Conservation (phyloP, 2,797 vertebrate species). For the Molossus molossus region DNA sequence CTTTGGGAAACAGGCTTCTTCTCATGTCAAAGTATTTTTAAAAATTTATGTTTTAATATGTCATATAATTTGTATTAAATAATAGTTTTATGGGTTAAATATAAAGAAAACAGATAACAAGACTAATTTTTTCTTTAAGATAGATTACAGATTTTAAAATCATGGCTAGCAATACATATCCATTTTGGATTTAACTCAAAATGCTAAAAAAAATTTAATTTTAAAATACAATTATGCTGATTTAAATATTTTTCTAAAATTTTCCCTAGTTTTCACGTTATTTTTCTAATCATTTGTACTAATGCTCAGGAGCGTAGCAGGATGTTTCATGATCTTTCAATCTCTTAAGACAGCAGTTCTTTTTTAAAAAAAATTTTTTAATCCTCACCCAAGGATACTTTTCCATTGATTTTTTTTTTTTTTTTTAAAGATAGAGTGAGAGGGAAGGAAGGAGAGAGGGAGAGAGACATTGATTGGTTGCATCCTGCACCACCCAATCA, state of each 20-base stretch:
- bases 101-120: slow-evolving; percentile 6
- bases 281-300: not conserved
- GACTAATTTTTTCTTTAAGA: not conserved
- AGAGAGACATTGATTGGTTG: too few species aligned
- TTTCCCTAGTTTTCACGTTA: not conserved
- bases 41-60: not conserved
- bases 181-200: not conserved
- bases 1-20: not conserved
- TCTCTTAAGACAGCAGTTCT: not conserved
- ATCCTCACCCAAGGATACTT: too few species aligned
- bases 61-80: not conserved
- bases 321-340: not conserved
- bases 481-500: too few species aligned
- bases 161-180: slow-evolving; percentile 19
- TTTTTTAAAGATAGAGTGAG: too few species aligned
- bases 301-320: not conserved
- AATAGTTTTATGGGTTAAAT: slow-evolving; percentile 32
- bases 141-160: not conserved
- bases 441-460: too few species aligned
- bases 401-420: too few species aligned
- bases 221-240: not conserved
- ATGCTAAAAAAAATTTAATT: slow-evolving; percentile 31
- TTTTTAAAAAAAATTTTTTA: too few species aligned
- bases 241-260: slow-evolving; percentile 41
- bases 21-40: not conserved